Base-by-base conservation (phyloP, 2,888 invertebrate genomes). In the Taphrorychus bicolor region DNA sequence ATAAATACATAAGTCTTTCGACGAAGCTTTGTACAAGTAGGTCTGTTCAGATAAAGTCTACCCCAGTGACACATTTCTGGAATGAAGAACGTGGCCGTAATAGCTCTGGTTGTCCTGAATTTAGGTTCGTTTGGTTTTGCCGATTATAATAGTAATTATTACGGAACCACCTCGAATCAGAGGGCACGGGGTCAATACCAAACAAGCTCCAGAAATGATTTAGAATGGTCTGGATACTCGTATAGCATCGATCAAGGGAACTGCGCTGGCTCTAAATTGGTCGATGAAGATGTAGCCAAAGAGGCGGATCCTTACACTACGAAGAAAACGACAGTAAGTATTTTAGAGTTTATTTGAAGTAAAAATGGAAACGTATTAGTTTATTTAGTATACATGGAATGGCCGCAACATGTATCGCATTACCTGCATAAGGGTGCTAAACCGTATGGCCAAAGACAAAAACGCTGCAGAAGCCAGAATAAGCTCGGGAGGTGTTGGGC, bases 261-360 rank as follows among this genome's bases (percentile, higher is more conserved):
- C 18, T 67, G 70, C 41, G 23, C 5, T 3, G 70, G 70, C 18
- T 32, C 14, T 4, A 70, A 67, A 49, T 19, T 70, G 22, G 61
- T 60, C 32, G 57, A 70, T 40, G 70, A 70, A 42, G 70, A 68
- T 9, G 59, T 70, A 14, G 11, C 5, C 2, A 65, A 68, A 32
- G 22, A 59, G 2, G 61, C 61, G 21, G 62, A 61, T 21, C 58
- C 52, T 2, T 62, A 57, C 40, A 68, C 70, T n/a, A 18, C 45
- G 16, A 70, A 68, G 23, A 68, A 70, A 54, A 68, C 67, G 3
- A 59, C 57, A 1, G 70, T 70, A 59, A 60, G 68, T 66, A 51
- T 52, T 42, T 32, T 32, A 22, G 16, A 11, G 7, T 32, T 11
- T 7, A 11, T 32, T n/a, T n/a, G n/a, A n/a, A n/a, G n/a, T n/a